These are phyloP conservation scores for Hypomecis atomaria DNA, from an alignment of 2,888 invertebrate species.

Conservation along the genomic window DNA sequence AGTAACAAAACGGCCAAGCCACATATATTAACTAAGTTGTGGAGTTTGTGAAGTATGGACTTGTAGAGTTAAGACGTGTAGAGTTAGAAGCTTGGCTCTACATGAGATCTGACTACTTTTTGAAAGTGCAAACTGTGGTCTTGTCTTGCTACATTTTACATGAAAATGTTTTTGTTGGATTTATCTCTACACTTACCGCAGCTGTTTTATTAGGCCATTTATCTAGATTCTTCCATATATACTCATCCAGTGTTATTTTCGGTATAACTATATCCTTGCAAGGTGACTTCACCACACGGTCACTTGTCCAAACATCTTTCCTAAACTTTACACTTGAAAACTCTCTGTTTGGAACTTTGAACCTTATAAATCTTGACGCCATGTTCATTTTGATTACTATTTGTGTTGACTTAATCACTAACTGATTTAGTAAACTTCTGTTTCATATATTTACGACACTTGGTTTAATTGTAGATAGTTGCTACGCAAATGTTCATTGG, in stretches of 20 bases:
- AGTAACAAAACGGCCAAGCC: too few relatives aligned
- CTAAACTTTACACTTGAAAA: slow-evolving; percentile 42
- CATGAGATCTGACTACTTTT: too few relatives aligned
- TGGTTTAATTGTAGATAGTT: neutral
- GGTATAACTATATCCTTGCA: slow-evolving; percentile 75
- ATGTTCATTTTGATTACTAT: slow-evolving; percentile 22
- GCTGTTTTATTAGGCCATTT: slow-evolving; percentile 86
- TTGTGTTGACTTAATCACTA: neutral
- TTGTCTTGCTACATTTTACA: too few relatives aligned
- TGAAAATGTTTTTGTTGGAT: too few relatives aligned
- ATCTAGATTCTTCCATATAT: slow-evolving; percentile 83
- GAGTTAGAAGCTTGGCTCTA: too few relatives aligned
- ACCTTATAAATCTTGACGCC: slow-evolving; percentile 32
- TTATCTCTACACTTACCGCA: slow-evolving; percentile 54
- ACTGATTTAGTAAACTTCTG: neutral
- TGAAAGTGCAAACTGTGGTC: too few relatives aligned
- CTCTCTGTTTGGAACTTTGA: slow-evolving; percentile 35
- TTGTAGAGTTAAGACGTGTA: too few relatives aligned
- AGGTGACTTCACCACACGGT: slow-evolving; percentile 67
- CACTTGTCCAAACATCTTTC: slow-evolving; percentile 56
- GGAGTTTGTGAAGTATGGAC: too few relatives aligned
- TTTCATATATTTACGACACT: neutral
- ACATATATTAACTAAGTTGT: too few relatives aligned
- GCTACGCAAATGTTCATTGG: neutral
- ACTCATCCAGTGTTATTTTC: slow-evolving; percentile 81